Evolutionary conservation across 2,113 vertebrate species (phyloP).

Genomic region (Anoplopoma fimbria): DNA sequence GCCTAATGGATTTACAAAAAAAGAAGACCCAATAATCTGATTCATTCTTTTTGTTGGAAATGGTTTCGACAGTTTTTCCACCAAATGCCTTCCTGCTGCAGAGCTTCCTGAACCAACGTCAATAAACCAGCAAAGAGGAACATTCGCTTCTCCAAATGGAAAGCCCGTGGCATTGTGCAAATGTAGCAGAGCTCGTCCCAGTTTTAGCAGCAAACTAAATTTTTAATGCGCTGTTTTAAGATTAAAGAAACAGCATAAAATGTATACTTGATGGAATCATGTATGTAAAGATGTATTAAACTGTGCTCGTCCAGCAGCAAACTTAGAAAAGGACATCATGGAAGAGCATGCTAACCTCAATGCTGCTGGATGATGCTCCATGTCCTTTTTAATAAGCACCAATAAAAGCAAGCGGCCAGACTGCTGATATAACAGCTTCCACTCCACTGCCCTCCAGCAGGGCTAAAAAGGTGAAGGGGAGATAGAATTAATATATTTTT

Average conservation of each 20-base stretch:
- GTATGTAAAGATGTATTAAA: constrained; percentile 22
- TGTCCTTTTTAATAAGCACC: constrained; percentile 63
- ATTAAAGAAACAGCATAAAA: constrained; percentile 24
- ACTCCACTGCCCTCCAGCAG: constrained; percentile 46
- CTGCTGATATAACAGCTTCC: constrained; percentile 43
- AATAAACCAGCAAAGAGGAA: background rate
- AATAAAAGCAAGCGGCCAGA: constrained; percentile 65
- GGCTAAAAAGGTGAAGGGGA: constrained; percentile 58
- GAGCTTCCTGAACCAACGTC: background rate
- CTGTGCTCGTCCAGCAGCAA: background rate
- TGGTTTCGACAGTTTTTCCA: background rate
- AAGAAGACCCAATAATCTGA: background rate
- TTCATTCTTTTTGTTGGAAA: background rate
- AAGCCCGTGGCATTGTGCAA: constrained; percentile 28
- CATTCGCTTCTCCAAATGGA: background rate
- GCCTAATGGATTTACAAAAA: background rate
- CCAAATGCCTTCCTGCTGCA: background rate
- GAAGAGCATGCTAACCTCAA: background rate
- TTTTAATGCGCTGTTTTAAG: constrained; percentile 45
- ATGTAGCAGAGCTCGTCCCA: constrained; percentile 1
- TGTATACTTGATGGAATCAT: constrained; percentile 1
- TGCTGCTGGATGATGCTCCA: constrained; percentile 6
- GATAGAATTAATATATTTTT: constrained; percentile 15
- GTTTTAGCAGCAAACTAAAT: constrained; percentile 43
- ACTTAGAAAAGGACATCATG: constrained; percentile 9